Evolutionary conservation across 2,888 invertebrate genomes (phyloP), one percentile per base, ranked within the genome.

Genomic region (Hylaea fasciaria): DNA sequence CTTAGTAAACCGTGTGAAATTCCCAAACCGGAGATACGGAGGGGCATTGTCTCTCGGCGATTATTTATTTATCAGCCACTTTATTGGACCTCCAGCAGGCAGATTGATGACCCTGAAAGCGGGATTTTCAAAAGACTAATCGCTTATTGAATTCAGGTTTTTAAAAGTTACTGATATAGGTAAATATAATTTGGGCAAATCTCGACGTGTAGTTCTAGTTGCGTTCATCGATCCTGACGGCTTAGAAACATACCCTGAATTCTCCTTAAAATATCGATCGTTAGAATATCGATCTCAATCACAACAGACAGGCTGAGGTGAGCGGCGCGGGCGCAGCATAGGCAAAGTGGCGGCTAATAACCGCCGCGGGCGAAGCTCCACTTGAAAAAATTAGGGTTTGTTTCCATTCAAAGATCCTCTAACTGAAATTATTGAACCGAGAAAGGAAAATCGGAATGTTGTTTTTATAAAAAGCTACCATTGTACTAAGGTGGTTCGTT

Each of bases 281-380:
- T 32, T 32, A 32, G 32, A n/a, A 37, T 12, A n/a, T 49, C 49
- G 11, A 49, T 32, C 29, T 16, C 13, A 5, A 35, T 17, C 4
- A 22, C 8, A 32, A 12, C 35, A 35, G 28, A 35, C 11, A 35
- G 16, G 11, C 17, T 1, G 2, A n/a, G 5, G 32, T 7, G 32
- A 32, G 32, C 9, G 32, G 9, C 32, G 46, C 17, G 47, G 75
- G 72, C 79, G 77, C 76, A 69, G 77, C 76, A 79, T 82, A 85
- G 80, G 85, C 85, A 85, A 86, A 87, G 85, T 80, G 83, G 71
- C 74, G 79, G 74, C 82, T 88, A 87, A 88, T 87, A 86, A 79
- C 76, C 62, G 77, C 85, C 82, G 62, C 72, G 52, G 82, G 83
- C 81, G 61, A 22, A 57, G 57, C 57, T 56, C 63, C 64, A 70